Evolutionary conservation across 2,888 invertebrate genomes (phyloP), one percentile per base, ranked within the genome.

Genomic region (Formica aserva): DNA sequence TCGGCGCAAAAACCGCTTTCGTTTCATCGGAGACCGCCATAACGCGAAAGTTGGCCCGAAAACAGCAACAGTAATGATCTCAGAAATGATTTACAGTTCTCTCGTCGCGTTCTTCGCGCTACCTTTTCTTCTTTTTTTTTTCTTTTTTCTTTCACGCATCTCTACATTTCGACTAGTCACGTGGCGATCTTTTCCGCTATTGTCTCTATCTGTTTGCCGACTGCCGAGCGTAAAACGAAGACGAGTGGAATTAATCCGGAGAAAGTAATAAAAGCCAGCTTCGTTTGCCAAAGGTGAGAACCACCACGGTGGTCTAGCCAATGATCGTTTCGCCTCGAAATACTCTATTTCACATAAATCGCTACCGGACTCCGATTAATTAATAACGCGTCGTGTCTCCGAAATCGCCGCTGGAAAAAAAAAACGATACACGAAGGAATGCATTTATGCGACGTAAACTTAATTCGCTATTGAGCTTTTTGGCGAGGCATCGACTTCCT

Each of bases 21-120:
- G 86, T 72, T 86, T 78, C 83, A 86, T 85, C 82, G 77, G n/a
- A 72, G 62, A 63, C 67, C 69, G 72, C 69, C 45, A 41, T 82
- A 74, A 72, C 74, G 82, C 72, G 75, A 85, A 72, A 85, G 71
- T 86, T 74, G 41, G 60, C 77, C 72, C 67, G 62, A 52, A 83
- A 83, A 77, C 84, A 67, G 52, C 52, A 85, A 41, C 38, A 72
- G 82, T 83, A 83, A 86, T 83, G 87, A 87, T 87, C 78, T 63
- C 45, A 35, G 74, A 84, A 85, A 85, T 85, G 88, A 90, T 90
- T 90, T 85, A 87, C 90, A 87, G 85, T 84, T 69, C 82, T 72
- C 60, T 76, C 55, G 45, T 83, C 67, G 86, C 29, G 29, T 62
- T 8, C 55, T 11, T 38, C 26, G 22, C 41, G 45, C 45, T 60